Evolutionary conservation across 1,140 invertebrate species (phyloP), one percentile per base, ranked within the genome.

Genomic region (Brachionus paranguensis): DNA sequence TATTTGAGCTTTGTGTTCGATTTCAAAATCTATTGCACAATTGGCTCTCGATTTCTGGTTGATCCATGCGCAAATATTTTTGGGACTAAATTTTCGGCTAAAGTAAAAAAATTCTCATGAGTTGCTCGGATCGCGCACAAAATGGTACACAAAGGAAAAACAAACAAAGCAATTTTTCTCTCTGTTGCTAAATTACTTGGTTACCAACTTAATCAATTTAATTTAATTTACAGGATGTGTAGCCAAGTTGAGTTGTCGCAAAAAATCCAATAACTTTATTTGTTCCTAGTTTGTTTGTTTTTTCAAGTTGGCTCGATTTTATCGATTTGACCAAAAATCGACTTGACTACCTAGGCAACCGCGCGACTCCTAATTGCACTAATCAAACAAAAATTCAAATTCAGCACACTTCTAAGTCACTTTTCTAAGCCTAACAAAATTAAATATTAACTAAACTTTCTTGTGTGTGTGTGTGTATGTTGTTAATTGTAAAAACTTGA

Each of bases 151-250:
- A 68, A 68, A 29, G 27, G 33, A 68, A 68, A 65, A 68, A 68
- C 65, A 68, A 68, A 68, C 65, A 68, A 29, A 68, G 11, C 27
- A 1, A 29, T 68, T 33, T 33, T 68, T 37, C 33, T 29, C 27
- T 29, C 27, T 2, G 0, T 37, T 37, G 33, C 33, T 68, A 33
- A 68, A 68, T 68, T 68, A 68, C 65, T 68, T 68, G 65, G 65
- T 41, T 33, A 68, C 65, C 65, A 68, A 68, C 29, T 68, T 68
- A 68, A 68, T 68, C 65, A 68, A 68, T 68, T 68, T 68, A 68
- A 68, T 68, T 68, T 68, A 68, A 68, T 68, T 33, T 68, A 68
- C 65, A 68, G 65, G 65, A 68, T 68, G 65, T 68, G 33, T 68
- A 68, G 27, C 65, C 33, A 33, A 68, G 53, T 60, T 60, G 6